Base-by-base conservation (phyloP, 2,113 vertebrate genomes). In the Paracanthobrama guichenoti region DNA sequence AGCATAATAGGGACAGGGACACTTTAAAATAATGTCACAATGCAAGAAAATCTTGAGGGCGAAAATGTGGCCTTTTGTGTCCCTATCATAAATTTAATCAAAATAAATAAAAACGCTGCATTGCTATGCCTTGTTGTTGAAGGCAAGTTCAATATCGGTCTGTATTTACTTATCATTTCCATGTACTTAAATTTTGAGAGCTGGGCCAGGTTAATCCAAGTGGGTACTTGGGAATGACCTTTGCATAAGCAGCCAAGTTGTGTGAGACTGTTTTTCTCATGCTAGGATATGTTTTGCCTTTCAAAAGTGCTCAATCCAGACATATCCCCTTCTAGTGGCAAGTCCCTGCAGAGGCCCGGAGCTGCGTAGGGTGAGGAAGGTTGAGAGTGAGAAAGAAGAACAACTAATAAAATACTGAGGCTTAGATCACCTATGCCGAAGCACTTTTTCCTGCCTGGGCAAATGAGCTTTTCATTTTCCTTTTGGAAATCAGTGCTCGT, bases 381-480 rank as follows among this genome's bases (percentile, higher is more conserved):
- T 72, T 46, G 55, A 64, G 57, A 46, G 39, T 5, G 64, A 72
- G 88, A 90, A 86, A 91, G 86, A 89, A 28, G 88, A 84, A 75
- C 84, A 87, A 82, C 86, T 90, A 86, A 91, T 93, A 88, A 90
- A 84, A 80, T 82, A 89, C 81, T 83, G 83, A 57, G 81, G 88
- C 86, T 89, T 28, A 79, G 60, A 59, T 69, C 87, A 88, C 78
- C 89, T 89, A 86, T 82, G 81, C 83, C 78, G 77, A 79, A 59
- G 81, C 84, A 86, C 81, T 78, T 26, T 42, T 81, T 79, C 48
- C 80, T 75, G 83, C 87, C 26, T 71, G 74, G 28, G 84, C 89
- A 91, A 90, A 91, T 89, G 42, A 88, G 92, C 84, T 90, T 92
- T 93, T 90, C 86, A 91, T 91, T 90, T 89, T 22, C 82, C 85